Conservation (phyloP, 92 coral and sea anemone species). For the Micromussa lordhowensis region DNA sequence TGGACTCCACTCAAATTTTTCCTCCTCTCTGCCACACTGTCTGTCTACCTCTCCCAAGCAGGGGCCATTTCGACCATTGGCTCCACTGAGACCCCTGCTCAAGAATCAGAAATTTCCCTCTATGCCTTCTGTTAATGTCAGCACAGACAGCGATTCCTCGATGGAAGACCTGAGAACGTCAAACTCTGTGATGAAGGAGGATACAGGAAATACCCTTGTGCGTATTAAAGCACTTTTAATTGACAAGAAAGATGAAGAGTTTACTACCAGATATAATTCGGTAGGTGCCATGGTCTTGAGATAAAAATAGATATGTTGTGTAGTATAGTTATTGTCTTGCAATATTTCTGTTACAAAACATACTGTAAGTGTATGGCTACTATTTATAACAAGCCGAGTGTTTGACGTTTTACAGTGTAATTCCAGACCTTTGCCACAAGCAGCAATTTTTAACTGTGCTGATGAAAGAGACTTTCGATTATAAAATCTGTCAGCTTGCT, state of each 20-base stretch:
- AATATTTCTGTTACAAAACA: neutral
- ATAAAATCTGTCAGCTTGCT: neutral
- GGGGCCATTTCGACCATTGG: conserved; percentile 67
- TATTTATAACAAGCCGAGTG: too few species aligned
- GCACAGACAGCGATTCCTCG: conserved; percentile 52
- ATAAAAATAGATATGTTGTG: neutral
- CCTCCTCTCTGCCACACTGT: conserved; percentile 86
- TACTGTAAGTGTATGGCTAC: too few species aligned
- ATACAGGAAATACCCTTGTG: conserved; percentile 76
- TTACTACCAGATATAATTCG: conserved; percentile 74
- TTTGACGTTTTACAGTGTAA: too few species aligned
- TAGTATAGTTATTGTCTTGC: too few species aligned
- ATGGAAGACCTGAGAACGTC: conserved; percentile 19
- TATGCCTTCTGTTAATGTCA: conserved; percentile 53
- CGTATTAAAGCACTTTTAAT: conserved; percentile 70
- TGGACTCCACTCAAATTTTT: conserved; percentile 71
- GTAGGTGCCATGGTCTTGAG: conserved; percentile 44
- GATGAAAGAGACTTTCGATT: neutral
- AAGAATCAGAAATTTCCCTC: conserved; percentile 77
- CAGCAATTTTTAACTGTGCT: neutral
- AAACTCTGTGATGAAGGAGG: conserved; percentile 39
- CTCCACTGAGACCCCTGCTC: conserved; percentile 93
- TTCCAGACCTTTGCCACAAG: neutral
- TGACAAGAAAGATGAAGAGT: conserved; percentile 82
- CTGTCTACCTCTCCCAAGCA: conserved; percentile 76